phyloP scores from a whole-genome alignment of 2,888 invertebrate genomes.

The Synanthedon andrenaeformis region DNA sequence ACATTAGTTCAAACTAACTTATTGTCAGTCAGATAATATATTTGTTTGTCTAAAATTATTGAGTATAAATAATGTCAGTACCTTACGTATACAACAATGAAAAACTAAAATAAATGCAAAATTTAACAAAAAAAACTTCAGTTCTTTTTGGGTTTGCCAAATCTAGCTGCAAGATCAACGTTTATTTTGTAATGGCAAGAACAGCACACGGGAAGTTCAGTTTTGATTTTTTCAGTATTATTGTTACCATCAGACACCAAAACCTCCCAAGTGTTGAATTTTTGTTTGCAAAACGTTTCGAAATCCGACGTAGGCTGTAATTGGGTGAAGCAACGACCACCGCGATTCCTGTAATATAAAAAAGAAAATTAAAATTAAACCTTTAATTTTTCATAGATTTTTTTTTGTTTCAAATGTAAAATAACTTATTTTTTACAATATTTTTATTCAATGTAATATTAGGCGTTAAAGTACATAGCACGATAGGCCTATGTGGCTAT shows the following conservation, averaged over 20 bases:
- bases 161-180: slow-evolving; percentile 1
- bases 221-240: slow-evolving; percentile 30
- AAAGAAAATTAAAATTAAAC: background rate
- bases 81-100: too few species aligned
- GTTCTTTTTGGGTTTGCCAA: slow-evolving; percentile 1
- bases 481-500: too few species aligned
- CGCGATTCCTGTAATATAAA: slow-evolving; percentile 24
- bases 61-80: too few species aligned
- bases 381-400: background rate
- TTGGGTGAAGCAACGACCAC: slow-evolving; percentile 31
- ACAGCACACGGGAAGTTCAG: slow-evolving; percentile 47
- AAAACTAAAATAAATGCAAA: too few species aligned
- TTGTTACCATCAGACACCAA: slow-evolving; percentile 31
- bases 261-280: slow-evolving; percentile 42
- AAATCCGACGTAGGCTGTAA: slow-evolving; percentile 20
- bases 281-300: slow-evolving; percentile 42
- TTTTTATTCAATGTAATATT: too few species aligned
- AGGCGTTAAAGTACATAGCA: too few species aligned
- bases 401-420: background rate
- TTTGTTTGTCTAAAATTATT: too few species aligned
- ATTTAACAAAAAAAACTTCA: background rate
- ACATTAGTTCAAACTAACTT: too few species aligned
- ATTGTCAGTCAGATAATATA: too few species aligned
- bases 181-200: slow-evolving; percentile 39
- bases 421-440: background rate